Evolutionary conservation across 2,797 vertebrate species (phyloP).

Genomic region (Acanthurus lineatus): DNA sequence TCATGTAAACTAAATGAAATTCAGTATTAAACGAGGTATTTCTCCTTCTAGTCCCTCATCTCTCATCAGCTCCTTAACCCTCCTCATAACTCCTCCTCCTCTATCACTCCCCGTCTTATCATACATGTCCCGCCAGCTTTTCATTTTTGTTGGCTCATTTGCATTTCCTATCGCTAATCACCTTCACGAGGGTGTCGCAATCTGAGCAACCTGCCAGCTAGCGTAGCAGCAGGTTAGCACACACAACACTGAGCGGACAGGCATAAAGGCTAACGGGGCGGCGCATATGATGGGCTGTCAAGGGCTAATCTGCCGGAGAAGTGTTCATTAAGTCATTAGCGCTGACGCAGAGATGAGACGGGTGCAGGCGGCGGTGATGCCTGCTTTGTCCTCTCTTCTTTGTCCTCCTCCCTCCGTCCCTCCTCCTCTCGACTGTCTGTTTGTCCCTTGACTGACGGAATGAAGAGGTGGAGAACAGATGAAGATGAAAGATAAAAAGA

Average conservation of each 20-base stretch:
- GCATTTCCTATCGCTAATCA: slow-evolving; percentile 76
- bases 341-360: slow-evolving; percentile 84
- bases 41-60: slow-evolving; percentile 41
- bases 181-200: slow-evolving; percentile 62
- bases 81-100: slow-evolving; percentile 29
- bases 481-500: slow-evolving; percentile 43
- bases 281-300: slow-evolving; percentile 86
- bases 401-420: slow-evolving; percentile 48
- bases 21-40: slow-evolving; percentile 41
- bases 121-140: slow-evolving; percentile 72
- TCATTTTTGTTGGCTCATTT: slow-evolving; percentile 84
- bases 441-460: slow-evolving; percentile 77
- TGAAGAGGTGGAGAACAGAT: slow-evolving; percentile 61
- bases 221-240: slow-evolving; percentile 64
- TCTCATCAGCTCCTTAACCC: slow-evolving; percentile 43
- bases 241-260: slow-evolving; percentile 64
- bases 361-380: slow-evolving; percentile 80
- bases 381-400: slow-evolving; percentile 85
- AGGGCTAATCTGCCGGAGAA: slow-evolving; percentile 87
- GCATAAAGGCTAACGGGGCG: slow-evolving; percentile 74
- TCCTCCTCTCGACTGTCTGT: slow-evolving; percentile 64
- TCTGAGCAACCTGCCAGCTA: slow-evolving; percentile 67
- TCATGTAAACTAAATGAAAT: background rate
- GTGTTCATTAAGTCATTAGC: slow-evolving; percentile 91
- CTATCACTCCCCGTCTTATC: slow-evolving; percentile 55